These are phyloP conservation scores for Opisthograptis luteolata DNA, from an alignment of 2,888 invertebrate genomes.

Conservation along the genomic window DNA sequence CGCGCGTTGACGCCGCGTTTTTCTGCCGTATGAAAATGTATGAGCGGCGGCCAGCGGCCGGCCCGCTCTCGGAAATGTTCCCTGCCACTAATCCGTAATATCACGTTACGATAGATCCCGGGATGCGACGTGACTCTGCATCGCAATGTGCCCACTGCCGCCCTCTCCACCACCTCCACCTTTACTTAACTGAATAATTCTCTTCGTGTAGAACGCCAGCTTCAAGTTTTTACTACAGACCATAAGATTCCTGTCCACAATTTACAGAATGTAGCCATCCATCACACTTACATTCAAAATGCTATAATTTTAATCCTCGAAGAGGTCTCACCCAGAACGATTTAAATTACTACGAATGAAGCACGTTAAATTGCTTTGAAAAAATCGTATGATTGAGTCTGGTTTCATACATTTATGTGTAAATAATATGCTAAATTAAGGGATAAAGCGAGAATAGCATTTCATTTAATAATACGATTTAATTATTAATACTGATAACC, in stretches of 20 bases:
- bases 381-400: no score
- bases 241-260: background rate
- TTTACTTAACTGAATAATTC: no score
- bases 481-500: no score
- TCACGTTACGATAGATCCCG: conserved; percentile 16
- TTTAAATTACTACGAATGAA: conserved; percentile 1
- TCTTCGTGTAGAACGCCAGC: background rate
- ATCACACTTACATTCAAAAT: conserved; percentile 17
- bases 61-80: conserved; percentile 17
- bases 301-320: conserved; percentile 6
- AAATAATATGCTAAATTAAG: no score
- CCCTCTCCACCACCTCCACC: background rate
- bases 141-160: background rate
- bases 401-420: conserved; percentile 1
- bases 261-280: conserved; percentile 1
- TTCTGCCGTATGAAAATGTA: conserved; percentile 64
- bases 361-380: no score
- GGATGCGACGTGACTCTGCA: background rate
- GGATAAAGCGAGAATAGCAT: no score
- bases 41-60: conserved; percentile 43
- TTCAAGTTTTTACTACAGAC: background rate
- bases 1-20: conserved; percentile 59
- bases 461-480: no score
- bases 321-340: background rate
- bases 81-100: conserved; percentile 19